These are phyloP conservation scores for Drosophila seclusa DNA, from an alignment of 2,888 invertebrate species.

Conservation along the genomic window DNA sequence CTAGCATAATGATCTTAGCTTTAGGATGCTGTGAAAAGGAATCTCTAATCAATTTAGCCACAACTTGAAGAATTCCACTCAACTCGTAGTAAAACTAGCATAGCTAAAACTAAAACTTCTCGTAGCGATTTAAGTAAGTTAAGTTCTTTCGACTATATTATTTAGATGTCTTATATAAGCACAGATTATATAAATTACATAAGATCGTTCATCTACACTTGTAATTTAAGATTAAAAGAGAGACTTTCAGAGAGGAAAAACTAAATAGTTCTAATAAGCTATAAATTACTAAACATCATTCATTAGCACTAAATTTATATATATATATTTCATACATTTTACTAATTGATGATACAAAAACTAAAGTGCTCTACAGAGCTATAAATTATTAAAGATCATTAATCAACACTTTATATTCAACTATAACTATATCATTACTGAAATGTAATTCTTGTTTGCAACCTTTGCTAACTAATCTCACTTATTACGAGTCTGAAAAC, in stretches of 20 bases:
- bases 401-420: not conserved
- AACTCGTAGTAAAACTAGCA: not conserved
- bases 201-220: not conserved
- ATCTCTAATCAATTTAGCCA: not conserved
- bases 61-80: not conserved
- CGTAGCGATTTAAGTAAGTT: not conserved
- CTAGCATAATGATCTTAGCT: not conserved
- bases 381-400: not conserved
- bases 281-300: not conserved
- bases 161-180: not conserved
- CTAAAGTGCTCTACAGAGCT: not conserved
- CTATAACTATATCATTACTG: not conserved
- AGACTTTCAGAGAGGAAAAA: fast-evolving
- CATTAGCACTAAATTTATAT: not conserved
- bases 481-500: not conserved
- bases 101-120: not conserved
- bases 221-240: not conserved
- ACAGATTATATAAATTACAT: not conserved
- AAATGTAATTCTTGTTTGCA: not conserved
- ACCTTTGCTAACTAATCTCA: not conserved
- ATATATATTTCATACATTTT: not conserved
- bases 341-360: not conserved
- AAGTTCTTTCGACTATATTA: not conserved
- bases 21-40: not conserved
- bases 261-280: not conserved